Conservation (phyloP, 1,140 invertebrate genomes). For the Hormaphis cornu region DNA sequence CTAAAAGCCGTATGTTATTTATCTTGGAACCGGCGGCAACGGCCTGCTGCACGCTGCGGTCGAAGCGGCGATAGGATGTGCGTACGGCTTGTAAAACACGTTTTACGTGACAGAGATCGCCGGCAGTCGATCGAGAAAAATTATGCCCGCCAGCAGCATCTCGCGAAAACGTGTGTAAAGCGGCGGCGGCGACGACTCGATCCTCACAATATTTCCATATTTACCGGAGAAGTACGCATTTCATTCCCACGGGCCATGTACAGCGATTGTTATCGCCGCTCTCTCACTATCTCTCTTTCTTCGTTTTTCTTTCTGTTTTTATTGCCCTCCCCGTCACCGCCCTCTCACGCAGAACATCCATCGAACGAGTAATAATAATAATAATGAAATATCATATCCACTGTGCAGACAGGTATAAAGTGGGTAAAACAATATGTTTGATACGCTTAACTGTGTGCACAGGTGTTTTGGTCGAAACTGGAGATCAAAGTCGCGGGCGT, state of each 20-base stretch:
- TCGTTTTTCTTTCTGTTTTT: too few species aligned
- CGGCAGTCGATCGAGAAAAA: constrained; percentile 29
- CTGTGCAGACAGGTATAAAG: neutral
- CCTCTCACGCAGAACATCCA: neutral
- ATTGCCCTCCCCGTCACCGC: neutral
- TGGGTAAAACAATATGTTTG: too few species aligned
- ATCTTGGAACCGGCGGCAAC: too few species aligned
- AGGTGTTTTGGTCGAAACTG: too few species aligned
- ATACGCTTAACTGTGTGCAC: too few species aligned
- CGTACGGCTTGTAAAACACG: constrained; percentile 25
- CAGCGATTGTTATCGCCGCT: constrained; percentile 24
- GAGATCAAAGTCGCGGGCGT: too few species aligned
- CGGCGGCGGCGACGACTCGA: neutral
- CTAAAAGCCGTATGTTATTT: too few species aligned
- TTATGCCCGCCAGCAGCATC: neutral
- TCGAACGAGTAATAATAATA: neutral
- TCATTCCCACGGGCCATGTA: constrained; percentile 29
- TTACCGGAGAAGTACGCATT: constrained; percentile 4
- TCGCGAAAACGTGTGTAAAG: constrained; percentile 26
- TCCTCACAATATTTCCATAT: constrained; percentile 30
- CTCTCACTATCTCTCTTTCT: neutral
- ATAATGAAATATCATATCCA: neutral
- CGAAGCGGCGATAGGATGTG: neutral
- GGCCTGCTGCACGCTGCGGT: too few species aligned
- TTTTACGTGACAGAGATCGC: constrained; percentile 21